Percentiles rank a stretch among this genome's conserved stretches.
Conservation (phyloP, 2,888 invertebrate species). For the Chrysolina oricalcia region DNA sequence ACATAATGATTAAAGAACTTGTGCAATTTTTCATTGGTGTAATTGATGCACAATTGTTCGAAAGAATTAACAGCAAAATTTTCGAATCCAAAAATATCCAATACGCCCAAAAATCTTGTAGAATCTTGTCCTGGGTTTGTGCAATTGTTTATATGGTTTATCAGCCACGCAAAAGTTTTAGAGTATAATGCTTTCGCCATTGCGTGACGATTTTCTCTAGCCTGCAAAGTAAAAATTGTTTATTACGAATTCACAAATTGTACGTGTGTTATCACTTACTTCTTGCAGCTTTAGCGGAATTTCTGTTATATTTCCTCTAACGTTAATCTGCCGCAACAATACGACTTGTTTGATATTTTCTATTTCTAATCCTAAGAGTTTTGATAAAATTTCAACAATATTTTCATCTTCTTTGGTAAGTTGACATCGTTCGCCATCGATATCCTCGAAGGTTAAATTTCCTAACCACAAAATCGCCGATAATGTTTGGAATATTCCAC, state of each 20-base stretch:
- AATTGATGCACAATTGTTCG: constrained; percentile 95
- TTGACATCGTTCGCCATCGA: constrained; percentile 90
- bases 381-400: constrained; percentile 82
- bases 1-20: constrained; percentile 98
- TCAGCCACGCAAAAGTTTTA: constrained; percentile 92
- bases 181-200: constrained; percentile 95
- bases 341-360: constrained; percentile 86
- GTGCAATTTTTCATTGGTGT: constrained; percentile 94
- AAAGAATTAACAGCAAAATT: constrained; percentile 93
- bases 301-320: constrained; percentile 93
- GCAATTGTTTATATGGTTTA: constrained; percentile 93
- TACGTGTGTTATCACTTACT: constrained; percentile 71
- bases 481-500: constrained; percentile 90
- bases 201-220: constrained; percentile 92
- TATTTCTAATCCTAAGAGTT: constrained; percentile 82
- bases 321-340: constrained; percentile 83
- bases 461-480: constrained; percentile 94
- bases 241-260: not conserved
- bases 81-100: constrained; percentile 96
- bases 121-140: constrained; percentile 91
- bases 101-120: constrained; percentile 85
- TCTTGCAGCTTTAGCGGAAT: constrained; percentile 91
- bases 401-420: constrained; percentile 81
- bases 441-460: constrained; percentile 89
- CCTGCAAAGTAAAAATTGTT: constrained; percentile 72